Base-by-base conservation (phyloP, 1,140 invertebrate species). In the Holcopasites calliopsidis region DNA sequence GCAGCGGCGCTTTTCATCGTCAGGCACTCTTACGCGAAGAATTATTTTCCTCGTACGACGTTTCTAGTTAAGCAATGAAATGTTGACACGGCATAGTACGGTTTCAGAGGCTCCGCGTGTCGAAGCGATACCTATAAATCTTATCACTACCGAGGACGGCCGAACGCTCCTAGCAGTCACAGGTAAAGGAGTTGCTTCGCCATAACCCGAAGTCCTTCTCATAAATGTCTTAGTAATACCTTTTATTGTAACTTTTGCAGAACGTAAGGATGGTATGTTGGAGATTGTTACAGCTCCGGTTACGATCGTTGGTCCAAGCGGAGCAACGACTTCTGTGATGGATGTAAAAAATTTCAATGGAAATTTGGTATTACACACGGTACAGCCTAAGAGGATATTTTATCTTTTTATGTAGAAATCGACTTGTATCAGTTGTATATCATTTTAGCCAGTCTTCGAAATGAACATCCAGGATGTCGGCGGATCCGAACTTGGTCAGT, bases 111-210 rank as follows among this genome's bases (percentile, higher is more conserved):
- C 85, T 35, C 28, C 80, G 0, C 70, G 66, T 1, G 55, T 58
- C 3, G 85, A 86, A 18, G 58, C 83, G 28, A 31, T 89, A 44
- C 80, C 87, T 8, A 75, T 90, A 50, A 83, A 87, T 77, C 83
- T 90, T 62, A 82, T 90, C 40, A 82, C 88, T 11, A 81, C 87
- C 1, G 87, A 90, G 10, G 88, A 90, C 69, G 87, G 89, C 23
- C 73, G 81, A 42, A 85, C 88, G 0, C 62, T 90, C 5, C 50
- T 90, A 8, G 83, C 86, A 66, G 79, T 90, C 7, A 77, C 83
- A 64, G 86, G 89, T 89, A 69, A 79, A 69, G 40, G 10, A 28
- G 16, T 55, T 26, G 50, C 0, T 16, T 44, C 54, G 5, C 33
- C 1, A 47, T n/a, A 26, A 47, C 16, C 35, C 5, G 7, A 64